Evolutionary conservation across 2,113 vertebrate genomes (phyloP).

Genomic region (Telmatochromis sp.): DNA sequence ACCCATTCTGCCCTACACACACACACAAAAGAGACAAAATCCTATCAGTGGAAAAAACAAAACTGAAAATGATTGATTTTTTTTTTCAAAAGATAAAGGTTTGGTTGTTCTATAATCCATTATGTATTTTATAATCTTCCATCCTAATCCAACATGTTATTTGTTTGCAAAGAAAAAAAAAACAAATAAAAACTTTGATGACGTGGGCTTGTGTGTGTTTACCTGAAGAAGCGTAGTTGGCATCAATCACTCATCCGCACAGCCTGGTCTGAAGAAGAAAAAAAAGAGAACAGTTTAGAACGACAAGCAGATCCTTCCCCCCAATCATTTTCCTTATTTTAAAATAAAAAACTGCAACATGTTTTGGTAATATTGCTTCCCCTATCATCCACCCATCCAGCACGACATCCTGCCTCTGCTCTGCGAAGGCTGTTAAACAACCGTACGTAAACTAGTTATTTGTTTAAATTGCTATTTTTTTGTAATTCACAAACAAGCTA

Average conservation of each 20-base stretch:
- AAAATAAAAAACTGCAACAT: neutral
- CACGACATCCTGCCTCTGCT: neutral
- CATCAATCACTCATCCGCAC: constrained; percentile 75
- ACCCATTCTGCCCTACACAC: constrained; percentile 87
- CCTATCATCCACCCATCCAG: neutral
- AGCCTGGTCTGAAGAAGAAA: constrained; percentile 34
- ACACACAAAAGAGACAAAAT: neutral
- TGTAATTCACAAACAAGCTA: neutral
- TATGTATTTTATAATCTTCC: neutral
- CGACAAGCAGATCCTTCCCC: neutral
- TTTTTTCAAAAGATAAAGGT: neutral
- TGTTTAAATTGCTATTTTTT: neutral
- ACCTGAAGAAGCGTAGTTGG: constrained; percentile 64
- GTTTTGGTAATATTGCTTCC: neutral
- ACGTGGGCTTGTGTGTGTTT: neutral
- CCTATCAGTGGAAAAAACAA: neutral
- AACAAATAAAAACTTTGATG: neutral
- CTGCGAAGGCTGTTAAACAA: neutral
- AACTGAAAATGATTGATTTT: neutral
- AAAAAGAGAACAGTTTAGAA: neutral
- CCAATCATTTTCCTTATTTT: neutral
- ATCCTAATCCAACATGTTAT: neutral
- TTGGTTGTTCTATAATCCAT: neutral
- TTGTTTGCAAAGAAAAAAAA: neutral
- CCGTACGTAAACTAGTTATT: neutral